Conservation (phyloP, 2,113 vertebrate genomes). For the Campylomormyrus tamandua region DNA sequence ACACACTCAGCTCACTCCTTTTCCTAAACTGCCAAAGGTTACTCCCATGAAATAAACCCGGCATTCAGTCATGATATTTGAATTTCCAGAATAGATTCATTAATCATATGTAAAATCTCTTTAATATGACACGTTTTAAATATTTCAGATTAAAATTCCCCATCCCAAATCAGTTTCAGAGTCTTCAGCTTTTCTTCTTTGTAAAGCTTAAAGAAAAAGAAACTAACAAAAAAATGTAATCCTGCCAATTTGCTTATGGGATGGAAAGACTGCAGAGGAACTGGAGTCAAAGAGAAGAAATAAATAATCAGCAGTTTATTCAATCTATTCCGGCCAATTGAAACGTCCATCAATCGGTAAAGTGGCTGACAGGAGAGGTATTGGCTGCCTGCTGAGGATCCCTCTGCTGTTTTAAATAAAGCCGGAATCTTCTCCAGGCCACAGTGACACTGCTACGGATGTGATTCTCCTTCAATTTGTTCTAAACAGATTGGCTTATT, state of each 20-base stretch:
- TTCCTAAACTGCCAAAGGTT: neutral
- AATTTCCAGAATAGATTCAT: neutral
- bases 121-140: neutral
- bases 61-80: neutral
- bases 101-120: neutral
- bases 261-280: neutral
- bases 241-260: neutral
- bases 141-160: neutral
- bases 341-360: neutral
- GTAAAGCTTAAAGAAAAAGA: neutral
- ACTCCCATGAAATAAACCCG: neutral
- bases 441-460: neutral
- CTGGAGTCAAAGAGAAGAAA: neutral
- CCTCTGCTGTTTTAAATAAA: slow-evolving; percentile 6
- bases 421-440: neutral
- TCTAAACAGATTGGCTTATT: neutral
- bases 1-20: neutral
- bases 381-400: neutral
- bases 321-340: slow-evolving; percentile 6
- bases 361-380: slow-evolving; percentile 11
- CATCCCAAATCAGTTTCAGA: neutral
- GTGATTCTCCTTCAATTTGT: neutral
- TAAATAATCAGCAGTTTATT: slow-evolving; percentile 18
- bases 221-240: neutral
- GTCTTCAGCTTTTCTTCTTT: neutral